A percentile compares a stretch with the other conserved stretches of the same genome.
Evolutionary conservation across 2,888 invertebrate genomes (phyloP).

Genomic region (Rhorus exstirpatorius): DNA sequence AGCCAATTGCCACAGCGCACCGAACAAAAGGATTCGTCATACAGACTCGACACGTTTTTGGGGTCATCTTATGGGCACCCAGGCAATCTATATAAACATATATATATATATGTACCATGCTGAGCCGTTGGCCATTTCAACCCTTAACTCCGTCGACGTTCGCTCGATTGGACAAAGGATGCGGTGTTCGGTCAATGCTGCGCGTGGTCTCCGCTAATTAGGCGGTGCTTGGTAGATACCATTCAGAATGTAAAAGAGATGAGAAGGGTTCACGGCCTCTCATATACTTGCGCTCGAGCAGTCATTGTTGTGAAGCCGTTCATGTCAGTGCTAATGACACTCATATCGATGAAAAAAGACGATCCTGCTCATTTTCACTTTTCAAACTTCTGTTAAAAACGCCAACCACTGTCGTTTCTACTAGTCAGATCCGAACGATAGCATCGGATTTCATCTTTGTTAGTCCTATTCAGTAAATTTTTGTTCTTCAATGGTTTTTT

Average conservation of each 20-base stretch:
- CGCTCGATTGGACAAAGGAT: constrained; percentile 45
- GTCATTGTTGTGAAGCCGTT: constrained; percentile 31
- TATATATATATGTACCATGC: background rate
- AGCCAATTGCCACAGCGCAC: constrained; percentile 57
- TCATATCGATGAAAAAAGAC: background rate
- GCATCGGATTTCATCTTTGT: background rate
- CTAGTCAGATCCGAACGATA: background rate
- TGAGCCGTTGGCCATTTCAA: constrained; percentile 55
- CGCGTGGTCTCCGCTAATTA: constrained; percentile 57
- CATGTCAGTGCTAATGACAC: background rate
- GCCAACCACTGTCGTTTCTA: no score
- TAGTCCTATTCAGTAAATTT: background rate
- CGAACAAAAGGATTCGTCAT: constrained; percentile 70
- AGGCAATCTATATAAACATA: background rate
- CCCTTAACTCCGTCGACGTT: constrained; percentile 50
- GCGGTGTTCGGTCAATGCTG: constrained; percentile 41
- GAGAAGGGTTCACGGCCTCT: constrained; percentile 21
- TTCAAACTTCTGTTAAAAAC: background rate
- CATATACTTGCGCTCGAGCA: constrained; percentile 9
- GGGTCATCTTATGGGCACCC: constrained; percentile 43
- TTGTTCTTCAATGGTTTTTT: background rate
- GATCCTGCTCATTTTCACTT: background rate
- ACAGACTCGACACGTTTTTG: constrained; percentile 54
- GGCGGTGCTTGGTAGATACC: constrained; percentile 47
- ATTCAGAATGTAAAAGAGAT: constrained; percentile 31